A percentile compares a stretch with the other conserved stretches of the same genome.
phyloP scores from a whole-genome alignment of 2,888 invertebrate genomes.

The Philereme transversata region DNA sequence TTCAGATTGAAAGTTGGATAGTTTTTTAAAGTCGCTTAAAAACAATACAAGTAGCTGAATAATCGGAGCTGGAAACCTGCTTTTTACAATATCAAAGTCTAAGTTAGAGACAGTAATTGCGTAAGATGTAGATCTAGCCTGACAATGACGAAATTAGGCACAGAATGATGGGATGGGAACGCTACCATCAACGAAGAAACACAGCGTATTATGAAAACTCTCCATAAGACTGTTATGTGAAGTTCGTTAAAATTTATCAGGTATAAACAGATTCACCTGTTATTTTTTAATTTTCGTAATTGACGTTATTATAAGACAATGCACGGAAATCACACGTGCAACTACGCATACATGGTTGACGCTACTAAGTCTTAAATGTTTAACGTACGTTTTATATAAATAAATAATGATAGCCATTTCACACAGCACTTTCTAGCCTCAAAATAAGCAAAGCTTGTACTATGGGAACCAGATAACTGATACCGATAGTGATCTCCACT shows the following conservation, averaged over 20 bases:
- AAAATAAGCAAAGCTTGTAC: too few relatives aligned
- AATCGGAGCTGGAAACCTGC: too few relatives aligned
- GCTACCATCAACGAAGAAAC: conserved; percentile 30
- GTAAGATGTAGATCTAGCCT: conserved; percentile 43
- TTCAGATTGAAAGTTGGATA: too few relatives aligned
- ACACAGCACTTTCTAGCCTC: too few relatives aligned
- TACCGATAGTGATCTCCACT: too few relatives aligned
- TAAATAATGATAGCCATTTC: too few relatives aligned
- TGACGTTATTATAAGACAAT: conserved; percentile 36
- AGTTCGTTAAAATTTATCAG: conserved; percentile 43
- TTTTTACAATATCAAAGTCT: conserved; percentile 1
- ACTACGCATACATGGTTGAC: conserved; percentile 16
- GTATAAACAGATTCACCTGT: conserved; percentile 34
- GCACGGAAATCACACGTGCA: conserved; percentile 33
- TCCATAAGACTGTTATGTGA: conserved; percentile 45
- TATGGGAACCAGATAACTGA: too few relatives aligned
- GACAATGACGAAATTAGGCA: conserved; percentile 53
- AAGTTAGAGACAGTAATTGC: conserved; percentile 40
- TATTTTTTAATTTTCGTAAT: conserved; percentile 33
- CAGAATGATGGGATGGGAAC: conserved; percentile 58
- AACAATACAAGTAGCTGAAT: too few relatives aligned
- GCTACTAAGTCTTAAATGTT: neutral
- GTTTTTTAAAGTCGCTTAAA: too few relatives aligned
- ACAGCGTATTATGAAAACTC: conserved; percentile 49
- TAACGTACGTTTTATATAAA: neutral